phyloP scores from a whole-genome alignment of 1,140 invertebrate genomes.

The Calliphora vicina region DNA sequence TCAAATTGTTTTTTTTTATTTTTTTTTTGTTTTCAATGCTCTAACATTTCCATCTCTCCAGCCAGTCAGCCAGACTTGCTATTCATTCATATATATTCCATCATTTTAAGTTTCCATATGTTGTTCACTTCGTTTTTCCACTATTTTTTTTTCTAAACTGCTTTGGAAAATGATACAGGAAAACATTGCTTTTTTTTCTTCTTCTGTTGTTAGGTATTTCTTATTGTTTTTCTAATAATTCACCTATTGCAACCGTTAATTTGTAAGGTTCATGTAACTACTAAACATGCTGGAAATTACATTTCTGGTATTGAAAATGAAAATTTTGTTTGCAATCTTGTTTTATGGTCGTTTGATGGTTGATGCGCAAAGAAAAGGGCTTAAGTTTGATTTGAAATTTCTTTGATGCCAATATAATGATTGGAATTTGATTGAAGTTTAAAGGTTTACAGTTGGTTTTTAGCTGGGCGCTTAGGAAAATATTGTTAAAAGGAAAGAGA shows the following conservation, averaged over 20 bases:
- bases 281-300: neutral
- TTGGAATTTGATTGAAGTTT: too few relatives aligned
- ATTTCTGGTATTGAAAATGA: conserved; percentile 1
- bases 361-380: too few relatives aligned
- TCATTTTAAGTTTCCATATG: neutral
- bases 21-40: too few relatives aligned
- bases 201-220: neutral
- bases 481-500: too few relatives aligned
- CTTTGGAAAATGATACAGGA: neutral
- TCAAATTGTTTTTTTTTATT: neutral
- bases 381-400: too few relatives aligned
- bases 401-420: too few relatives aligned
- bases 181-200: neutral
- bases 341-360: too few relatives aligned
- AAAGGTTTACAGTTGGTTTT: too few relatives aligned
- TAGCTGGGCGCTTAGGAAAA: too few relatives aligned
- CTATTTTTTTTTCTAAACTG: neutral
- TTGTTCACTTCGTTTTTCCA: neutral
- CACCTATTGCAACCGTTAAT: conserved; percentile 29
- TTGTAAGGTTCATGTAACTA: conserved; percentile 29
- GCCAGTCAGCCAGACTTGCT: neutral
- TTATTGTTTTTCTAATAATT: conserved; percentile 20
- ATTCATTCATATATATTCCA: neutral
- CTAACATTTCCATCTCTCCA: too few relatives aligned
- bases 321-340: neutral